These are phyloP conservation scores for Leptobrachium leishanense DNA, from an alignment of 2,113 vertebrate species.

Conservation along the genomic window DNA sequence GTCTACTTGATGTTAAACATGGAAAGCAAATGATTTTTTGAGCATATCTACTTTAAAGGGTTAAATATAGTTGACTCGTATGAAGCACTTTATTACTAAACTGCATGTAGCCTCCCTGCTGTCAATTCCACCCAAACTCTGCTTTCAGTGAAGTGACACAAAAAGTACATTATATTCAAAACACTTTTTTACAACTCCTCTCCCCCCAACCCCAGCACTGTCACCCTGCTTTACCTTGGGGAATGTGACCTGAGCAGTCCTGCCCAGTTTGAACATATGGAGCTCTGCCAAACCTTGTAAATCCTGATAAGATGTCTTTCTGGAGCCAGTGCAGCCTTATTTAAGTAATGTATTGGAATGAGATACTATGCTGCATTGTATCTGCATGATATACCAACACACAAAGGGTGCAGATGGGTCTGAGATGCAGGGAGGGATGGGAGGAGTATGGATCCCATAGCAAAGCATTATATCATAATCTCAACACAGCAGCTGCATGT, in stretches of 20 bases:
- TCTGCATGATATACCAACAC: conserved; percentile 26
- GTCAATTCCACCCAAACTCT: no score
- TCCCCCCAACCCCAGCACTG: background rate
- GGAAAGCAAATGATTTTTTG: no score
- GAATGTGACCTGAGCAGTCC: no score
- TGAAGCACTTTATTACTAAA: no score
- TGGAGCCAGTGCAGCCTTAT: background rate
- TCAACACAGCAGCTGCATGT: background rate
- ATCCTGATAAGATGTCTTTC: background rate
- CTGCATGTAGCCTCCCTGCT: no score
- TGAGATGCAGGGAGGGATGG: background rate
- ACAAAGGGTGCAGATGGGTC: conserved; percentile 23
- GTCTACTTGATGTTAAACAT: no score
- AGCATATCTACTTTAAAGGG: no score
- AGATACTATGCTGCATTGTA: conserved; percentile 38
- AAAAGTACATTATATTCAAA: background rate
- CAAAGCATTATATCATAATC: background rate
- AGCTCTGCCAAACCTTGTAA: background rate
- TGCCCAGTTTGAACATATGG: background rate
- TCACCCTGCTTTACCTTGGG: no score
- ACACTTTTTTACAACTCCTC: background rate
- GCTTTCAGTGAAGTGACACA: no score
- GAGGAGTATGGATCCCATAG: background rate
- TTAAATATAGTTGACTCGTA: no score
- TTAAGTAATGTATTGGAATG: conserved; percentile 19